Percentiles rank a stretch among this genome's conserved stretches.
Evolutionary conservation across 1,140 invertebrate genomes (phyloP).

Genomic region (Eufriesea mexicana): DNA sequence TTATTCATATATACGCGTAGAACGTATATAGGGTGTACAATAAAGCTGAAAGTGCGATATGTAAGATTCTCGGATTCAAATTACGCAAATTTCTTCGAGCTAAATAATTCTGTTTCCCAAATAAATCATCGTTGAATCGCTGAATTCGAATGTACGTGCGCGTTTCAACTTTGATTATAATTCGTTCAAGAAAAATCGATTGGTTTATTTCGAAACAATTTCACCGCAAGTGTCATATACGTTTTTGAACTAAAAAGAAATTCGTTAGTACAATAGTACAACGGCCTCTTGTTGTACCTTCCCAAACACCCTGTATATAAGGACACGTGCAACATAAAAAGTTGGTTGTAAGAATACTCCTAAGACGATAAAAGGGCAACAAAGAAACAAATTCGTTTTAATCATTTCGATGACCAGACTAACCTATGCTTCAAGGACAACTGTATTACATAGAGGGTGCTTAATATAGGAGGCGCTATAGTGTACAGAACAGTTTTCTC

Average conservation of each 20-base stretch:
- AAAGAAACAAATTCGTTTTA: not conserved
- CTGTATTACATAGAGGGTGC: slow-evolving; percentile 17
- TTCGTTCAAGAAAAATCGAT: not conserved
- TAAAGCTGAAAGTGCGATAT: slow-evolving; percentile 37
- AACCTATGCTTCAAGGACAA: slow-evolving; percentile 13
- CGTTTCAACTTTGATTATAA: not conserved
- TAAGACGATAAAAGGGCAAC: not conserved
- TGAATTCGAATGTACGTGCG: not conserved
- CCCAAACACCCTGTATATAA: slow-evolving; percentile 13
- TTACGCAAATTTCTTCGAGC: not conserved
- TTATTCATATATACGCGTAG: not conserved
- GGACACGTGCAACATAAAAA: not conserved
- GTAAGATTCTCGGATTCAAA: slow-evolving; percentile 40
- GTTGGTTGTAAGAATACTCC: not conserved
- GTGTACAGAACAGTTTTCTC: slow-evolving; percentile 40
- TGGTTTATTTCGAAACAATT: not conserved
- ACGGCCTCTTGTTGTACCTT: not conserved
- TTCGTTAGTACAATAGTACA: not conserved
- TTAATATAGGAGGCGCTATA: slow-evolving; percentile 19
- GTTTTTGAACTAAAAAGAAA: not conserved
- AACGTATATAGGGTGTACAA: slow-evolving; percentile 28
- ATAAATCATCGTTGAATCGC: not conserved
- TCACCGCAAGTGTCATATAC: not conserved
- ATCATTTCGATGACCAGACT: not conserved
- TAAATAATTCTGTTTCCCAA: not conserved